Evolutionary conservation across 2,113 vertebrate genomes (phyloP).

Genomic region (Gobius niger): DNA sequence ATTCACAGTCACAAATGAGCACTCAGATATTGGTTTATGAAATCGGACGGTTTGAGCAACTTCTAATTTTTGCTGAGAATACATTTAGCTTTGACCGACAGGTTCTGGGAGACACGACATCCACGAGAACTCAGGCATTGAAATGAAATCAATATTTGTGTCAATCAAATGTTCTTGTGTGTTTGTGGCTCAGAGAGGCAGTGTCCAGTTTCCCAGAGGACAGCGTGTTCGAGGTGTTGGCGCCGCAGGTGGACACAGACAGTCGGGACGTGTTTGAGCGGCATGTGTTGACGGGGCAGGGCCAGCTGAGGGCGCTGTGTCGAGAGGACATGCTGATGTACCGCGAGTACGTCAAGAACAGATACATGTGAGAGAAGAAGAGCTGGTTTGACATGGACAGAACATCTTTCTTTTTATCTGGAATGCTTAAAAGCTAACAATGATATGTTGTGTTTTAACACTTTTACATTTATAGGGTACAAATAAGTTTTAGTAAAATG

Average conservation of each 20-base stretch:
- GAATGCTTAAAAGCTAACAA: constrained; percentile 4
- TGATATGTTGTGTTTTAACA: not conserved
- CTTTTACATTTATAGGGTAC: constrained; percentile 11
- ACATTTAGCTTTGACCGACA: too few relatives aligned
- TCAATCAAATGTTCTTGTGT: not conserved
- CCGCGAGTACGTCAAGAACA: constrained; percentile 90
- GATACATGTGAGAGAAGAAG: constrained; percentile 81
- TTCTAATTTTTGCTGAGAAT: too few relatives aligned
- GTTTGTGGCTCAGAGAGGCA: constrained; percentile 73
- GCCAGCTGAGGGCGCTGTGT: constrained; percentile 81
- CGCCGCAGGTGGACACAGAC: constrained; percentile 80
- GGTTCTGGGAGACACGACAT: too few relatives aligned
- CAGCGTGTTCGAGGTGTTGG: constrained; percentile 85
- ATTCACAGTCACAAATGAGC: not conserved
- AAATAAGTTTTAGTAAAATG: not conserved
- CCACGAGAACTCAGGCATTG: too few relatives aligned
- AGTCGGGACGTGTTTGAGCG: constrained; percentile 85
- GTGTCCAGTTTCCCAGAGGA: constrained; percentile 87
- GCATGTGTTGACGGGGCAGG: constrained; percentile 83
- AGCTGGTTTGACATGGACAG: not conserved
- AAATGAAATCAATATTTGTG: too few relatives aligned
- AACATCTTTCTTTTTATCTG: not conserved
- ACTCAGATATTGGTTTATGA: not conserved
- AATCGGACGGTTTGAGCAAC: too few relatives aligned
- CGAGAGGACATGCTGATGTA: constrained; percentile 87